Conservation (phyloP, 2,797 vertebrate genomes). For the Todus mexicanus region DNA sequence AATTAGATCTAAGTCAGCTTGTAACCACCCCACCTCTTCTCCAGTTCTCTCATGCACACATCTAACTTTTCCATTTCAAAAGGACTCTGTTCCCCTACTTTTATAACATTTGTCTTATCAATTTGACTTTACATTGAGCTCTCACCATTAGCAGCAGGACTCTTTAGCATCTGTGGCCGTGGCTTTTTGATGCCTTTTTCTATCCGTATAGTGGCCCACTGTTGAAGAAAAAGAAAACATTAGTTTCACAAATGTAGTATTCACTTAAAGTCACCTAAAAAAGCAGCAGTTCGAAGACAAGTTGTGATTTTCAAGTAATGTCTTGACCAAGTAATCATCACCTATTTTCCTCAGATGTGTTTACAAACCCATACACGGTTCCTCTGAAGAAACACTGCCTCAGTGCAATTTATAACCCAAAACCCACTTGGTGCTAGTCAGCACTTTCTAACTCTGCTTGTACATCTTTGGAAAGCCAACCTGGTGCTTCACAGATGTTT, state of each 20-base stretch:
- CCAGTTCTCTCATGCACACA: not conserved
- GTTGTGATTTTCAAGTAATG: not conserved
- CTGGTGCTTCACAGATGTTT: not conserved
- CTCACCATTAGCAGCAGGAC: conserved; percentile 83
- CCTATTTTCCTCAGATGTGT: not conserved
- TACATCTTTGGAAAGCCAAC: not conserved
- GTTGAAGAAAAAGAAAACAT: conserved; percentile 54
- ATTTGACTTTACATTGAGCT: not conserved
- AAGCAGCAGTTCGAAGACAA: not conserved
- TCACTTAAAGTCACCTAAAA: not conserved
- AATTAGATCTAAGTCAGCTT: not conserved
- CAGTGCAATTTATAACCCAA: not conserved
- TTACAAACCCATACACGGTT: not conserved
- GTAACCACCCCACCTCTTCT: not conserved
- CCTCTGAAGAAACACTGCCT: not conserved
- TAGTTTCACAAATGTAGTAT: not conserved
- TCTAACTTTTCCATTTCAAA: not conserved
- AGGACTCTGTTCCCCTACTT: not conserved
- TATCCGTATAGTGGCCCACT: conserved; percentile 95
- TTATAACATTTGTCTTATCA: not conserved
- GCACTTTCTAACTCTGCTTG: not conserved
- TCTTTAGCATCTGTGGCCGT: conserved; percentile 58
- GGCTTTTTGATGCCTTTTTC: conserved; percentile 80
- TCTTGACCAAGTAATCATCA: not conserved
- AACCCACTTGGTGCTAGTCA: not conserved